Conservation (phyloP, 2,113 vertebrate genomes). For the Macroglossus sobrinus region DNA sequence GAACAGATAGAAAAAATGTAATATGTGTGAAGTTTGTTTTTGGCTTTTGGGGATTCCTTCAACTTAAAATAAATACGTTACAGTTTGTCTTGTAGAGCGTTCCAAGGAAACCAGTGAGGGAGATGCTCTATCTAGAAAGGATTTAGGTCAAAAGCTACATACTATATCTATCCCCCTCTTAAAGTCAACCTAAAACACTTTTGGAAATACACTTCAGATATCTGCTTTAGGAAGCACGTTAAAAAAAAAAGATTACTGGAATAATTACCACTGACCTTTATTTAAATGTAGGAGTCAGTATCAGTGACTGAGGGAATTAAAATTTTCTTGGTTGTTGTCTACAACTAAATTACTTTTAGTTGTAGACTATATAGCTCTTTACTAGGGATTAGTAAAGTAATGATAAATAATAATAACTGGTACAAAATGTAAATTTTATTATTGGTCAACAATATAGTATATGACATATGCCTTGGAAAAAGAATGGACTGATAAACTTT, state of each 20-base stretch:
- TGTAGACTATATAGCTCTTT: not conserved
- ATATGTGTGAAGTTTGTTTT: not conserved
- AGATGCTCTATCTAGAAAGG: not conserved
- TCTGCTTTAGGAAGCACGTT: conserved; percentile 27
- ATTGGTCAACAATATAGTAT: not conserved
- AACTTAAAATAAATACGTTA: conserved; percentile 29
- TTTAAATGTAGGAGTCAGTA: conserved; percentile 29
- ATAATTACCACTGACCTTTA: conserved; percentile 30
- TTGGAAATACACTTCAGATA: not conserved
- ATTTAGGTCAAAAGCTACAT: not conserved
- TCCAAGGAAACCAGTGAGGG: not conserved
- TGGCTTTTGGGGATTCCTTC: not conserved
- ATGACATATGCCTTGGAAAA: not conserved
- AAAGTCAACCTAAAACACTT: not conserved
- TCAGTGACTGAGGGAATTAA: conserved; percentile 36
- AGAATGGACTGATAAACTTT: not conserved
- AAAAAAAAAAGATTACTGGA: conserved; percentile 1
- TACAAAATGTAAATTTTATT: conserved; percentile 3
- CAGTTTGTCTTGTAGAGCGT: not conserved
- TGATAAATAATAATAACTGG: not conserved
- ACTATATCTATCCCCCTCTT: not conserved
- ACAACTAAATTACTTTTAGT: not conserved
- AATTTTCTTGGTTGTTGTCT: not conserved
- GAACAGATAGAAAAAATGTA: not conserved
- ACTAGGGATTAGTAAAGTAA: not conserved